Conservation (phyloP, 2,113 vertebrate species). For the Campylorhamphus procurvoides region DNA sequence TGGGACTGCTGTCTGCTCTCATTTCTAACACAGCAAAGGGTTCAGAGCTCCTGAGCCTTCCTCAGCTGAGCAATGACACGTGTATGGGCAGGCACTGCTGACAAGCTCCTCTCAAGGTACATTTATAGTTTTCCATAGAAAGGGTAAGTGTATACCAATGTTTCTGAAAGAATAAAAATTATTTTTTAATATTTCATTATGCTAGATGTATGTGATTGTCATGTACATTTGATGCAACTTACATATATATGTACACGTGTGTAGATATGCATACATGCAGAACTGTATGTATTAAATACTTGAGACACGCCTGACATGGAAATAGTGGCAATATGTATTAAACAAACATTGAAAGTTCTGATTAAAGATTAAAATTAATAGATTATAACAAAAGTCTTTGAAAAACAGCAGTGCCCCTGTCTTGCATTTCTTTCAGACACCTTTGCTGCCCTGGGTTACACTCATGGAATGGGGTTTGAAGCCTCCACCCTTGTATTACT, state of each 20-base stretch:
- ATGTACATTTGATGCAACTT: background rate
- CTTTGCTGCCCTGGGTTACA: background rate
- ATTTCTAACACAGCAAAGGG: background rate
- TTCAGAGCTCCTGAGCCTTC: background rate
- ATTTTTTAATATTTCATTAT: background rate
- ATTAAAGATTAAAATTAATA: background rate
- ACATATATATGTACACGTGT: background rate
- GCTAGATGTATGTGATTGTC: background rate
- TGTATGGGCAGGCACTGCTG: background rate
- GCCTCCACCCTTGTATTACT: background rate
- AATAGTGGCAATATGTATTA: background rate
- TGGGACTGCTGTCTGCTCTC: background rate
- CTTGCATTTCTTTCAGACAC: background rate
- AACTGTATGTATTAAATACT: background rate
- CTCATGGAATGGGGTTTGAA: background rate
- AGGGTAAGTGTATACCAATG: background rate
- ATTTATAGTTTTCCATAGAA: background rate
- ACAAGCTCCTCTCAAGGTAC: background rate
- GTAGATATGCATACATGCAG: background rate
- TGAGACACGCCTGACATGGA: background rate
- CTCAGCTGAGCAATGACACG: background rate
- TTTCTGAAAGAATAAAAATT: background rate
- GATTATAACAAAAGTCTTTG: background rate
- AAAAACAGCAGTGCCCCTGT: background rate
- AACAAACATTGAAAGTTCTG: background rate